A percentile compares a stretch with the other conserved stretches of the same genome.
Conservation (phyloP, 2,113 vertebrate genomes). For the Cyprinodon tularosa region DNA sequence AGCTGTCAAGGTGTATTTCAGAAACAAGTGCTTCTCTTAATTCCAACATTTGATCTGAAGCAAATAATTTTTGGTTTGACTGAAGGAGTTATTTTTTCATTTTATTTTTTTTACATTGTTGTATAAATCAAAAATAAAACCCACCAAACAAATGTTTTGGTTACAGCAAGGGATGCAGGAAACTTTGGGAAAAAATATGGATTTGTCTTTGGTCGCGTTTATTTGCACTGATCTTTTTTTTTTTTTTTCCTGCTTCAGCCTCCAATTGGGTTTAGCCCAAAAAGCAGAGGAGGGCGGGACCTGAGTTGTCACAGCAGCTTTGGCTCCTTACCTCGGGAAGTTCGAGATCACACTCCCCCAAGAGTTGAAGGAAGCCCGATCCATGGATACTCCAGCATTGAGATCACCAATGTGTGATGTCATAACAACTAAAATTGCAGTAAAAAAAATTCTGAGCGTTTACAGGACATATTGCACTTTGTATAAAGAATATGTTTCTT, state of each 20-base stretch:
- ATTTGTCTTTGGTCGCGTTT: too few relatives aligned
- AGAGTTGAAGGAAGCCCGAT: conserved; percentile 74
- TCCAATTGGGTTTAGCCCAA: conserved; percentile 83
- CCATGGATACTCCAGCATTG: conserved; percentile 77
- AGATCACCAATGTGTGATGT: conserved; percentile 85
- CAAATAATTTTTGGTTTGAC: background rate
- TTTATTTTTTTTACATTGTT: background rate
- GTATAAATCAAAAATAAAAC: background rate
- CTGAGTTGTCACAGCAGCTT: conserved; percentile 80
- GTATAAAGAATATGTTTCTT: conserved; percentile 26
- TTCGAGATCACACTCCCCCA: conserved; percentile 68
- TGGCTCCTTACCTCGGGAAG: conserved; percentile 79
- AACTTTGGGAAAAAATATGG: too few relatives aligned
- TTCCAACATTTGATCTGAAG: background rate
- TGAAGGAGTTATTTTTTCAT: background rate
- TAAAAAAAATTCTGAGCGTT: conserved; percentile 30
- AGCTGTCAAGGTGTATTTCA: conserved; percentile 77
- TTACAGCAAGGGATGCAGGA: too few relatives aligned
- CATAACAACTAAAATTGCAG: conserved; percentile 1
- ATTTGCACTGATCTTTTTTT: background rate
- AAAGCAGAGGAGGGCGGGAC: conserved; percentile 78
- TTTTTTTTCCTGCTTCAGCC: conserved; percentile 71
- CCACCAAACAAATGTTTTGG: background rate
- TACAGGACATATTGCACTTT: conserved; percentile 63
- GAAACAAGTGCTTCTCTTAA: background rate